phyloP scores from a whole-genome alignment of 2,888 invertebrate species.

The Eupithecia tripunctaria region DNA sequence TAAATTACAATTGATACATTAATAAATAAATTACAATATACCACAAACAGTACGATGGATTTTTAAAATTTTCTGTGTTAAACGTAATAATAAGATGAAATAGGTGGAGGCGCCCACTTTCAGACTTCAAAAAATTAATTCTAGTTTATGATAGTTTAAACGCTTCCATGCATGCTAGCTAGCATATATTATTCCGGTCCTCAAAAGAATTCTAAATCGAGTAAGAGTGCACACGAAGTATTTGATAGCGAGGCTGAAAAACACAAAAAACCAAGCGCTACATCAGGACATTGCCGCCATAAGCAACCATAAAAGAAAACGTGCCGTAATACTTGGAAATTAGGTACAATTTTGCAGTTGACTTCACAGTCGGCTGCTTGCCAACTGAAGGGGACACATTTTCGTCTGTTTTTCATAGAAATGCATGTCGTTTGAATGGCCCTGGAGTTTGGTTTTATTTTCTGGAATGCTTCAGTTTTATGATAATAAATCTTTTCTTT shows the following conservation, averaged over 20 bases:
- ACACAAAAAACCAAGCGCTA: conserved; percentile 36
- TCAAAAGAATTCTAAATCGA: conserved; percentile 23
- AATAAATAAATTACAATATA: too few relatives aligned
- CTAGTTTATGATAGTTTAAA: not conserved
- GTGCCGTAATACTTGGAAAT: conserved; percentile 27
- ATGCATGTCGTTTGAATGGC: conserved; percentile 61
- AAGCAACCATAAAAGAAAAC: conserved; percentile 27
- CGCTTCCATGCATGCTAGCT: not conserved
- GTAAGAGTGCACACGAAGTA: conserved; percentile 27
- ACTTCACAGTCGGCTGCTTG: conserved; percentile 52
- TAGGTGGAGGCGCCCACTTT: too few relatives aligned
- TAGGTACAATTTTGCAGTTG: conserved; percentile 31
- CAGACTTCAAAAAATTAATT: too few relatives aligned
- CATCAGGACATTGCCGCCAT: conserved; percentile 35
- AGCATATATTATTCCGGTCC: not conserved
- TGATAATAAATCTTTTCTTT: conserved; percentile 29
- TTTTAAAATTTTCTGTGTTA: too few relatives aligned
- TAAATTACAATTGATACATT: too few relatives aligned
- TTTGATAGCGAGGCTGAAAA: conserved; percentile 44
- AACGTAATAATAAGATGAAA: too few relatives aligned
- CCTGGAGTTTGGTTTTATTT: conserved; percentile 44
- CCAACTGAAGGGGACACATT: conserved; percentile 68
- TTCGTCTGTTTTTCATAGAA: conserved; percentile 65
- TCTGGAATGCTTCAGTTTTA: conserved; percentile 35
- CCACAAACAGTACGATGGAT: too few relatives aligned